Evolutionary conservation across 2,888 invertebrate species (phyloP).

Genomic region (Alcis repandata): DNA sequence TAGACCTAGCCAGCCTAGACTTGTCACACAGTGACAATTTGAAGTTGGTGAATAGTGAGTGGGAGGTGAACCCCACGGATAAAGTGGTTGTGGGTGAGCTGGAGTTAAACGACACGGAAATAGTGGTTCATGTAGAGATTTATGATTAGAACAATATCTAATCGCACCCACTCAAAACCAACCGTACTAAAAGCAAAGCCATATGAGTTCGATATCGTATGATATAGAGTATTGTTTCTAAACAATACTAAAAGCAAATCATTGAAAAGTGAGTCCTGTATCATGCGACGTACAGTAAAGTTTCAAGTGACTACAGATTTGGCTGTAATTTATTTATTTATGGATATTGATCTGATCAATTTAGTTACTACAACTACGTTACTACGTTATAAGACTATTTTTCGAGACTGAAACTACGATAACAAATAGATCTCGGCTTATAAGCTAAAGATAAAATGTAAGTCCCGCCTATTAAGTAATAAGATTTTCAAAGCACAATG

Average conservation of each 20-base stretch:
- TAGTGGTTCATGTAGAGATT: conserved; percentile 63
- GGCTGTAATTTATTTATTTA: no score
- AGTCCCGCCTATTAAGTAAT: no score
- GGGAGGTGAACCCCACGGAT: conserved; percentile 57
- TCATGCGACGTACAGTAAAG: no score
- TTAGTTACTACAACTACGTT: no score
- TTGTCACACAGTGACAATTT: conserved; percentile 69
- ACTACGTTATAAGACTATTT: neutral
- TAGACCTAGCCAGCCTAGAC: conserved; percentile 63
- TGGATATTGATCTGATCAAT: neutral
- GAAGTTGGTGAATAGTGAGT: conserved; percentile 58
- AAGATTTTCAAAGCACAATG: no score
- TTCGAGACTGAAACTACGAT: neutral
- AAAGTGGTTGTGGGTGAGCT: conserved; percentile 67
- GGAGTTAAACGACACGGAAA: conserved; percentile 62
- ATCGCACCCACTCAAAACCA: neutral
- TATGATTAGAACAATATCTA: conserved; percentile 32
- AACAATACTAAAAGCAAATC: neutral
- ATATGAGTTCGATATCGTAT: no score
- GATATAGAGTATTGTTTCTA: no score
- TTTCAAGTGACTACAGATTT: neutral
- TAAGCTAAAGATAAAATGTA: no score
- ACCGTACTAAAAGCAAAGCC: neutral
- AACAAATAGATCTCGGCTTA: no score
- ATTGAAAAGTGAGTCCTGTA: no score